phyloP scores from a whole-genome alignment of 2,797 vertebrate species.

The Pangasius larnaudii region DNA sequence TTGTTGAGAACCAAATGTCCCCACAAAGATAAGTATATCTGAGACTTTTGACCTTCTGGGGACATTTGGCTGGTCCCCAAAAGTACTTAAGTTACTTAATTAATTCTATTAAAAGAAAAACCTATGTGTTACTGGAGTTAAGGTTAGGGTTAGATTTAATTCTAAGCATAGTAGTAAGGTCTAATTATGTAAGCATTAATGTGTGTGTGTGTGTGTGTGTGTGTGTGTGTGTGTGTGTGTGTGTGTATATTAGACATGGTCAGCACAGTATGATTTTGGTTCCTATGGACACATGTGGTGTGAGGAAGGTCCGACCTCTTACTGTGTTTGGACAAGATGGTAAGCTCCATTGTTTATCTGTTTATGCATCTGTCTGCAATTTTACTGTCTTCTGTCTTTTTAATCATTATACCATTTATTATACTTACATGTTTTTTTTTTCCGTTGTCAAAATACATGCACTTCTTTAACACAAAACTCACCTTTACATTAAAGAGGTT shows the following conservation, averaged over 20 bases:
- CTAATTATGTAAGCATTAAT: neutral
- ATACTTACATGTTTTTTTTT: neutral
- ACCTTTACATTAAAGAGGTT: neutral
- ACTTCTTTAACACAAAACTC: neutral
- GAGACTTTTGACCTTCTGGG: neutral
- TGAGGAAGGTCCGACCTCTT: conserved; percentile 83
- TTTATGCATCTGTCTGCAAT: neutral
- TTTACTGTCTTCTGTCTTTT: neutral
- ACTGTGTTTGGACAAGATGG: conserved; percentile 90
- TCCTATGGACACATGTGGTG: conserved; percentile 83
- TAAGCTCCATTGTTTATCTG: conserved; percentile 62
- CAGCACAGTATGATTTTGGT: conserved; percentile 93
- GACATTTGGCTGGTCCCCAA: neutral
- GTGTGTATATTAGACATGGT: conserved; percentile 71
- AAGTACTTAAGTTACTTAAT: neutral
- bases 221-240: neutral
- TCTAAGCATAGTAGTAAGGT: neutral
- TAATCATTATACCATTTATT: neutral
- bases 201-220: neutral
- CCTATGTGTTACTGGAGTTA: neutral
- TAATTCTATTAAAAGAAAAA: neutral
- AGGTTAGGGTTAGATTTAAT: neutral
- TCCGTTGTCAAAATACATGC: neutral
- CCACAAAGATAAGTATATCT: neutral
- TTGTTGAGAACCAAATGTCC: neutral